phyloP scores from a whole-genome alignment of 2,888 invertebrate species.

The Eristalis arbustorum region DNA sequence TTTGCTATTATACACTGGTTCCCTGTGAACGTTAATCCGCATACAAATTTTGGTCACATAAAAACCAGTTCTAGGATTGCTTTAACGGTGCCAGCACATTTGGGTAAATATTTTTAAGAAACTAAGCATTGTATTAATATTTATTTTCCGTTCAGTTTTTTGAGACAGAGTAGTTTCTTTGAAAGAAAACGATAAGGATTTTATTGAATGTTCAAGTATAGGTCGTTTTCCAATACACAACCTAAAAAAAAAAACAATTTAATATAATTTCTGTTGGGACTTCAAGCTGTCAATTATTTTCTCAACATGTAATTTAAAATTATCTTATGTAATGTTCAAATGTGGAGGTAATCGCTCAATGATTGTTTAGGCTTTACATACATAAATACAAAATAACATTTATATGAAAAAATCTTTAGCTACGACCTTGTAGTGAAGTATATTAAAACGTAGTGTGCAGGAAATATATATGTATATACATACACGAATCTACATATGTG shows the following conservation, averaged over 20 bases:
- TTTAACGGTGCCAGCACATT: slow-evolving; percentile 22
- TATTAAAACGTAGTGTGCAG: slow-evolving; percentile 10
- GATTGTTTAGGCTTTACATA: slow-evolving; percentile 27
- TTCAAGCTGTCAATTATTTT: slow-evolving; percentile 28
- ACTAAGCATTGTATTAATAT: slow-evolving; percentile 6
- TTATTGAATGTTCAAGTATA: not conserved
- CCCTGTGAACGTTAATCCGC: slow-evolving; percentile 33
- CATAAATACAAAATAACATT: not conserved
- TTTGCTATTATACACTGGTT: slow-evolving; percentile 5
- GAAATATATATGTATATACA: not conserved
- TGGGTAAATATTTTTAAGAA: slow-evolving; percentile 36
- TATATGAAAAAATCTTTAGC: slow-evolving; percentile 22
- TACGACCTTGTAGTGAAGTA: slow-evolving; percentile 32
- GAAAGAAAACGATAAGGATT: slow-evolving; percentile 34
- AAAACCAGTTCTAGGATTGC: slow-evolving; percentile 54
- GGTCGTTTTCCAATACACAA: not conserved
- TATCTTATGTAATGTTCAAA: slow-evolving; percentile 63
- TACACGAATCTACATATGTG: not conserved
- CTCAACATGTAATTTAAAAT: slow-evolving; percentile 53
- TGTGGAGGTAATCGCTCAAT: slow-evolving; percentile 38
- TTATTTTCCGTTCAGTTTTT: not conserved
- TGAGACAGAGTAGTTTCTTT: not conserved
- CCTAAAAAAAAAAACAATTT: slow-evolving; percentile 25
- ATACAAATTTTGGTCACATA: slow-evolving; percentile 7
- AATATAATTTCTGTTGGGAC: slow-evolving; percentile 3